Percentiles rank a stretch among this genome's conserved stretches.
Evolutionary conservation across 2,797 vertebrate genomes (phyloP).

Genomic region (Sebastes trivittatus): DNA sequence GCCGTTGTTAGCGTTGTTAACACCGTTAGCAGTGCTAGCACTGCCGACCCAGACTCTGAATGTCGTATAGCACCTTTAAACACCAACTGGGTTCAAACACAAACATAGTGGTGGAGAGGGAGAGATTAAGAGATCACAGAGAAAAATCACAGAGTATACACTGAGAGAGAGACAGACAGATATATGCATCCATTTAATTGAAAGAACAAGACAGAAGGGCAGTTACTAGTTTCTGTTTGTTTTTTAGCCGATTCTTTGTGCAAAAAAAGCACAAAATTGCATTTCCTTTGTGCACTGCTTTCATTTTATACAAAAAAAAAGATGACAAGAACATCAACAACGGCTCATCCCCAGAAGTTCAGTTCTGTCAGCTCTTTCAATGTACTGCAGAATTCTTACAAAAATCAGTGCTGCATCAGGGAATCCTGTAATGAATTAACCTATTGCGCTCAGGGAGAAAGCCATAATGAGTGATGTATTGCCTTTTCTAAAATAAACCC

Average conservation of each 20-base stretch:
- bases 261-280: neutral
- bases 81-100: constrained; percentile 27
- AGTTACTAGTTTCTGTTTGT: neutral
- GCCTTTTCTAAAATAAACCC: constrained; percentile 27
- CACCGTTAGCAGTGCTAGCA: neutral
- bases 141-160: neutral
- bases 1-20: neutral
- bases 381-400: neutral
- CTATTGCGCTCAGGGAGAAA: neutral
- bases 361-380: neutral
- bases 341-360: neutral
- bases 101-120: neutral
- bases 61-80: neutral
- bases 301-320: neutral
- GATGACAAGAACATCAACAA: neutral
- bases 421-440: constrained; percentile 28
- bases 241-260: neutral
- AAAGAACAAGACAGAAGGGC: neutral
- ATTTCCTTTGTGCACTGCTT: neutral
- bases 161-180: neutral
- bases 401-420: constrained; percentile 5
- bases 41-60: neutral
- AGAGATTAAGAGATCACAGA: neutral
- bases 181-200: neutral
- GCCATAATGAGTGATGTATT: constrained; percentile 33